Evolutionary conservation across 2,113 vertebrate genomes (phyloP).

Genomic region (Pseudorhombus dupliciocellatus): DNA sequence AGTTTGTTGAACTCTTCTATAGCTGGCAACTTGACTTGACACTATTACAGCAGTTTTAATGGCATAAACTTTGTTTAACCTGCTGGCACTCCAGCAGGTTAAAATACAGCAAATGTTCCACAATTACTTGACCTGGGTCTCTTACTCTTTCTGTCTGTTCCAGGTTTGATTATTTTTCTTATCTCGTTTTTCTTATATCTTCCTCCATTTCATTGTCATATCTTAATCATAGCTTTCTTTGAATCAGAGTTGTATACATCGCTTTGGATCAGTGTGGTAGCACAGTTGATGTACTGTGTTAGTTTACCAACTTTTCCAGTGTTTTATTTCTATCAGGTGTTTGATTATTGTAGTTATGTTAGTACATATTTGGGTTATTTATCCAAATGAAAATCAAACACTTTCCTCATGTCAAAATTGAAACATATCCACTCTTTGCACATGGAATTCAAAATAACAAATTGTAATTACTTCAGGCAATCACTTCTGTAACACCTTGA

Average conservation of each 20-base stretch:
- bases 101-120: constrained; percentile 36
- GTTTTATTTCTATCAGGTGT: no score
- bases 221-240: not conserved
- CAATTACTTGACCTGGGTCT: constrained; percentile 35
- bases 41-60: constrained; percentile 43
- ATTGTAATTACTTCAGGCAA: not conserved
- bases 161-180: constrained; percentile 21
- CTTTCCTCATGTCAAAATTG: no score
- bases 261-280: not conserved
- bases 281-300: not conserved
- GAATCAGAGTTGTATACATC: not conserved
- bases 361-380: not conserved
- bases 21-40: constrained; percentile 52
- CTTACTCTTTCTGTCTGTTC: constrained; percentile 28
- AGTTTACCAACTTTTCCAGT: not conserved
- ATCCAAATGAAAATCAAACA: no score
- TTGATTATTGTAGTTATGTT: no score
- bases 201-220: constrained; percentile 1
- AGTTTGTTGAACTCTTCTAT: constrained; percentile 62
- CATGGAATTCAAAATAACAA: not conserved
- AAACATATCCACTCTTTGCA: not conserved
- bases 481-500: not conserved
- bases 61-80: constrained; percentile 44
- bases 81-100: constrained; percentile 42
- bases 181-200: constrained; percentile 13